Evolutionary conservation across 2,888 invertebrate genomes (phyloP), one percentile per base, ranked within the genome.

Genomic region (Heliconius sara): DNA sequence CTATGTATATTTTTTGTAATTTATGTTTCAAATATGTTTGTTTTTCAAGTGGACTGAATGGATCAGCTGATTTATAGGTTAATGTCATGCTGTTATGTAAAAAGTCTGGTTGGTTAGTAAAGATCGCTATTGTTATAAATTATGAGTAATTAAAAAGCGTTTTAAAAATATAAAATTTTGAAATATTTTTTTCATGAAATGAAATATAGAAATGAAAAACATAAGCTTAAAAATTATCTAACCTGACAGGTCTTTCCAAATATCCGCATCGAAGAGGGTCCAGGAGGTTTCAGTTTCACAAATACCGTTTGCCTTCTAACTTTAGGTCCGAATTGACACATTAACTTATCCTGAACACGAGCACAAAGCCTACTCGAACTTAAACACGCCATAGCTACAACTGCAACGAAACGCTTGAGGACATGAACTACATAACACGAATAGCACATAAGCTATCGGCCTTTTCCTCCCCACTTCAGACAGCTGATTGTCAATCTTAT

Each of bases 331-430:
- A 97, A 97, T 96, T 97, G 97, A 96, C 97, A 97, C 97, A 97
- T 95, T 92, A 95, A 95, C 96, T 97, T 97, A 96, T 97, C 97
- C 92, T 96, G 96, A 93, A 97, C 97, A 95, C 97, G 97, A 96
- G 96, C 97, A 97, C 97, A 97, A 95, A 97, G 96, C 96, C 97
- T 96, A 96, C 97, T 96, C 95, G 97, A 96, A 96, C 97, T 97
- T 96, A 97, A 96, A 96, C 97, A 97, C 96, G 97, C 97, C 97
- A 97, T 97, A 96, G 96, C 96, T 96, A 96, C 96, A 96, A 97
- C 96, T 96, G 96, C 96, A 96, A 96, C 96, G 96, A 96, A 94
- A 93, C 93, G 94, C 94, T 95, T 91, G 92, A 93, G 91, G 91
- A 95, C 93, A 93, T 94, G 92, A 92, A 95, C 95, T 95, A 93